Conservation (phyloP, 2,797 vertebrate genomes). For the Synaphobranchus kaupii region DNA sequence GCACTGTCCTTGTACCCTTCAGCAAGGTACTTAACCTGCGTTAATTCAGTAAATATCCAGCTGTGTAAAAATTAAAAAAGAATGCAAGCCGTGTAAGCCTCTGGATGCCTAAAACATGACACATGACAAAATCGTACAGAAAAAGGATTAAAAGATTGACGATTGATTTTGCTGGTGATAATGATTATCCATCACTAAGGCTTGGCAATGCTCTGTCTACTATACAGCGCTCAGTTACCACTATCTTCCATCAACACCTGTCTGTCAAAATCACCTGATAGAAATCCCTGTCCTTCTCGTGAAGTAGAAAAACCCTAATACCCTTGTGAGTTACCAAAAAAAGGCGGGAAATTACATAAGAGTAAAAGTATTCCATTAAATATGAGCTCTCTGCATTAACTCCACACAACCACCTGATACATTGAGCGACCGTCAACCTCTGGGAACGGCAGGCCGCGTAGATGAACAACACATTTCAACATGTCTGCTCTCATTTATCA, state of each 20-base stretch:
- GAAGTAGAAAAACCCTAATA: background rate
- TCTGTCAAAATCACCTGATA: background rate
- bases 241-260: background rate
- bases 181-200: background rate
- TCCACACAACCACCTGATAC: slow-evolving; percentile 21
- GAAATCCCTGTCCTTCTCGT: background rate
- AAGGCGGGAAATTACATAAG: slow-evolving; percentile 18
- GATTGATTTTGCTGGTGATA: background rate
- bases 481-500: slow-evolving; percentile 39
- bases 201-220: background rate
- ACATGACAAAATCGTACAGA: background rate
- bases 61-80: too few species aligned
- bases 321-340: background rate
- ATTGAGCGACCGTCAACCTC: background rate
- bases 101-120: background rate
- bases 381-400: background rate
- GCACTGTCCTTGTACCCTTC: too few species aligned
- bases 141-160: background rate
- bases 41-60: too few species aligned
- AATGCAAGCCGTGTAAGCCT: background rate
- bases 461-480: slow-evolving; percentile 39
- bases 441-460: background rate
- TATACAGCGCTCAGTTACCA: background rate
- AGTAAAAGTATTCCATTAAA: slow-evolving; percentile 28
- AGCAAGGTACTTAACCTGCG: too few species aligned